Base-by-base conservation (phyloP, 2,113 vertebrate genomes). In the Corvus moneduloides region DNA sequence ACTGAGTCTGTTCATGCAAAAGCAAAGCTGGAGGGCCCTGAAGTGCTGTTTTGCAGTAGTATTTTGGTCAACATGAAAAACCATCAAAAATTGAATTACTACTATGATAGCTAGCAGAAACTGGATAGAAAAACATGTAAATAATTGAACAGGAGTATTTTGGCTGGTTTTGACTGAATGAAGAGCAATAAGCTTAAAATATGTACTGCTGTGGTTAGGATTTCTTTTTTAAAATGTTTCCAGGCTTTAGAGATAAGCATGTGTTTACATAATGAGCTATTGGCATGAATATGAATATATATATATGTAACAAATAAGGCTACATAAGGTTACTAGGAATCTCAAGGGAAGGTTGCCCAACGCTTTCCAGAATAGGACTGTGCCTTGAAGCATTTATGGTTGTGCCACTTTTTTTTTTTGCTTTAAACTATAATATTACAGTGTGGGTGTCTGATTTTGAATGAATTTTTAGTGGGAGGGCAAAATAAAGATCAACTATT, bases 181-280 rank as follows among this genome's bases (percentile, higher is more conserved):
- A 64, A 89, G 58, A 82, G 7, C 15, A 61, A 16, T 62, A 59
- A 56, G 32, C n/a, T 69, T 82, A 79, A 92, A 91, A 87, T 76
- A 85, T 11, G 7, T 75, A 23, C 26, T 82, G 37, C 37, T 28
- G 10, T 18, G 8, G 37, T 82, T 75, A 68, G 44, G 17, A 44
- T 79, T 91, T 52, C 32, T 82, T 91, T 90, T 78, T 28, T 2
- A 39, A 95, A 84, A 59, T 44, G 24, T 82, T 94, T 81, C 56
- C 62, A 95, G 41, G 37, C 41, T 89, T 95, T 71, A 87, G 49
- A 91, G 39, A 79, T 83, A 91, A 89, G 62, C 26, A 77, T 48
- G n/a, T 82, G 75, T 93, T 94, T 95, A 90, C 62, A 73, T 73
- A 87, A 89, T 51, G 87, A 95, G 73, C 11, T 90, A 37, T 51